Evolutionary conservation across 2,113 vertebrate species (phyloP).

Genomic region (Mastomys coucha): DNA sequence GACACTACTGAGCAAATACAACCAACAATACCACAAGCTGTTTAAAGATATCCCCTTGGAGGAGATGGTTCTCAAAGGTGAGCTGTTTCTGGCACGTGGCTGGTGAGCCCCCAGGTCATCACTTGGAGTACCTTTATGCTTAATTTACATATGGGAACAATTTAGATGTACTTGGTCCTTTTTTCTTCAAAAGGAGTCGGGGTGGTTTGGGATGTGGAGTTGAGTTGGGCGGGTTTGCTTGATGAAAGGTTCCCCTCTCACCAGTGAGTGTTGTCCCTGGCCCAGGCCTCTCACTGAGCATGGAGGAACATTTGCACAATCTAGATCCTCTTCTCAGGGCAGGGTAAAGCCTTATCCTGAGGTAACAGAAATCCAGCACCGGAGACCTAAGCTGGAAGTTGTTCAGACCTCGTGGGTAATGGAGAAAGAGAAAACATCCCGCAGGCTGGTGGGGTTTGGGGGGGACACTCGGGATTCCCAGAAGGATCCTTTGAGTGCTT

Average conservation of each 20-base stretch:
- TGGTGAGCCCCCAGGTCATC: neutral
- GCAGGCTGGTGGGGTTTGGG: neutral
- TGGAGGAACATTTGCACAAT: neutral
- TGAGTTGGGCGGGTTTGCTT: conserved; percentile 45
- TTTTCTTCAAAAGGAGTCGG: neutral
- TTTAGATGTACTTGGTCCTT: neutral
- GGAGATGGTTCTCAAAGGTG: conserved; percentile 97
- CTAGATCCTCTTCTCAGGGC: neutral
- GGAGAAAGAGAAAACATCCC: neutral
- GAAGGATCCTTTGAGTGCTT: neutral
- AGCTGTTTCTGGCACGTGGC: conserved; percentile 20
- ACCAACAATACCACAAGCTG: conserved; percentile 98
- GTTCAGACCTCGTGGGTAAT: neutral
- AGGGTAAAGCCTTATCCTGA: neutral
- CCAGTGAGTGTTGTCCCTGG: neutral
- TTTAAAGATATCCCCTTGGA: conserved; percentile 95
- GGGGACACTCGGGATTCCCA: neutral
- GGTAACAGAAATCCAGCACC: neutral
- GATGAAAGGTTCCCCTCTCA: neutral
- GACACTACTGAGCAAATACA: conserved; percentile 95
- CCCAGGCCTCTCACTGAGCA: neutral
- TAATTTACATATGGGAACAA: neutral
- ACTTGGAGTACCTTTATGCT: neutral
- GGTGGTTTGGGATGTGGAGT: neutral
- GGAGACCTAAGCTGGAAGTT: neutral